phyloP scores from a whole-genome alignment of 2,113 vertebrate species.

The Rhipidura dahli region DNA sequence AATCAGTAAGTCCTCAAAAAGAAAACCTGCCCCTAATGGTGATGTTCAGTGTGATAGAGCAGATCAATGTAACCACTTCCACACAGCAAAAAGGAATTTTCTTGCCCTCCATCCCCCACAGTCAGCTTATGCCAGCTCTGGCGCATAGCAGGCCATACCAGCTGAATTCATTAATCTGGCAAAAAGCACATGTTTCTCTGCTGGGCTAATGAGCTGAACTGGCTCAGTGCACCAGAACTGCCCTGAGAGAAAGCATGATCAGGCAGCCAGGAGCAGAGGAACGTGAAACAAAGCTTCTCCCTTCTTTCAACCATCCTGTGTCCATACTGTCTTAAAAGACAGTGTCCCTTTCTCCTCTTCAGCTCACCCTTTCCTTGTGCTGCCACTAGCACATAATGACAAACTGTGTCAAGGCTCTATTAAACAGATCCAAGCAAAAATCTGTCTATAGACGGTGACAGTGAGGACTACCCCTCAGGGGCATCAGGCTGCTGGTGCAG shows the following conservation, averaged over 20 bases:
- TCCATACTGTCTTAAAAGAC: accelerated
- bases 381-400: background rate
- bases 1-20: background rate
- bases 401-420: background rate
- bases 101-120: background rate
- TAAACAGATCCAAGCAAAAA: background rate
- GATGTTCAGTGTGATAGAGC: background rate
- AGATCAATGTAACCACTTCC: background rate
- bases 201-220: background rate
- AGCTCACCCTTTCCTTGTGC: background rate
- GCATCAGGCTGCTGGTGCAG: background rate
- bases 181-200: background rate
- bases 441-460: accelerated
- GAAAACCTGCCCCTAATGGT: background rate
- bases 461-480: background rate
- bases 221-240: background rate
- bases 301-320: background rate
- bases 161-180: background rate
- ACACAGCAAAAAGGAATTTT: background rate
- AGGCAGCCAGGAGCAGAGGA: background rate
- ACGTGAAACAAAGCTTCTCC: background rate
- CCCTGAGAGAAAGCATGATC: background rate
- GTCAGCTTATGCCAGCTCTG: background rate
- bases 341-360: background rate
- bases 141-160: background rate